Percentiles rank a stretch among this genome's conserved stretches.
phyloP scores from a whole-genome alignment of 2,888 invertebrate species.

The Conus canariensis region DNA sequence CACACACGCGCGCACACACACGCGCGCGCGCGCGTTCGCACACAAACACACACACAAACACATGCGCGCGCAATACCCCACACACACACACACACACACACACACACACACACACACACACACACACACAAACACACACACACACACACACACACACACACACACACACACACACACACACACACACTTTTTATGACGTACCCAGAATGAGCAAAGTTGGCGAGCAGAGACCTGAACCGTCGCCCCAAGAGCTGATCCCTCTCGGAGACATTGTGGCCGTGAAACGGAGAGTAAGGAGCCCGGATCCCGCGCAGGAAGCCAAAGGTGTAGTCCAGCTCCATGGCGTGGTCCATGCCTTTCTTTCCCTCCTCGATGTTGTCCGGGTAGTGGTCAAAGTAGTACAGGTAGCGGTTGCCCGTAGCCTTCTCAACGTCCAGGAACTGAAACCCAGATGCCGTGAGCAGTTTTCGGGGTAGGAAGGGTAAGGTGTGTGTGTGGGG shows the following conservation, averaged over 20 bases:
- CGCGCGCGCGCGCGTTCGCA: too few species aligned
- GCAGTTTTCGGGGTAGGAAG: too few species aligned
- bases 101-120: too few species aligned
- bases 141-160: too few species aligned
- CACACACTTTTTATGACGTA: neutral
- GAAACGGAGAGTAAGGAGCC: neutral
- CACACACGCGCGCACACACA: too few species aligned
- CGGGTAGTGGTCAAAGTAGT: constrained; percentile 28
- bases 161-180: too few species aligned
- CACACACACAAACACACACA: too few species aligned
- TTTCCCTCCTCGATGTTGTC: neutral
- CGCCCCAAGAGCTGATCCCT: neutral
- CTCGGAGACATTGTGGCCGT: neutral
- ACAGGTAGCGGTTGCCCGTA: neutral
- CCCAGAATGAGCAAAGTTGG: neutral
- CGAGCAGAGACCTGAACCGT: neutral
- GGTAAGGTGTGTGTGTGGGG: too few species aligned
- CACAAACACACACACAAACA: too few species aligned
- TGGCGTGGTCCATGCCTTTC: constrained; percentile 12
- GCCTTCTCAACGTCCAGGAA: neutral
- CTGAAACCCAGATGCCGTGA: neutral
- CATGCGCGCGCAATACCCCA: too few species aligned
- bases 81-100: too few species aligned
- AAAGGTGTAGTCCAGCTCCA: constrained; percentile 5
- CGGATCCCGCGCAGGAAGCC: neutral